Evolutionary conservation across 2,113 vertebrate species (phyloP), one percentile per base, ranked within the genome.

Genomic region (Oncorhynchus nerka): DNA sequence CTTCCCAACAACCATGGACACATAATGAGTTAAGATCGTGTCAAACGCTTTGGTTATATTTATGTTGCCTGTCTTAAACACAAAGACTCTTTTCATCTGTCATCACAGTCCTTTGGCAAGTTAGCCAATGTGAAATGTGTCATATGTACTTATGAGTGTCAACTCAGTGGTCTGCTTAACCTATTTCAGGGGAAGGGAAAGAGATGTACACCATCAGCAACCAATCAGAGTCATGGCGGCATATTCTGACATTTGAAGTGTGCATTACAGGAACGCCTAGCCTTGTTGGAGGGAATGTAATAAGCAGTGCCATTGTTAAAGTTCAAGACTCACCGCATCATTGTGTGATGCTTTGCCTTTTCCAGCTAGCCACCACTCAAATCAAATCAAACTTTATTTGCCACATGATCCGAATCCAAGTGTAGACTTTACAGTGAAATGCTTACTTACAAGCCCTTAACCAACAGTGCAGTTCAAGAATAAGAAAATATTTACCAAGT

Each of bases 191-290:
- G 24, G 39, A 75, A 77, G 74, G 34, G 75, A 84, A 77, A 66
- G 68, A 69, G 69, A 81, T 79, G 70, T 70, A 85, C 77, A 77
- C 74, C 48, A 76, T 83, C 82, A 71, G 15, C 34, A 77, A 75
- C 75, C 79, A 75, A 79, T 82, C 39, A n/a, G 20, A 75, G 75
- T 79, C 84, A 75, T 80, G 83, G 85, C 26, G 32, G 80, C 70
- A 83, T 77, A 66, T 75, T 79, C 83, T 81, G 72, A 78, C 75
- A 83, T 87, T 78, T 90, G 80, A 89, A 86, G 79, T 87, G 77
- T 81, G 71, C 70, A 72, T 65, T 73, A 49, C 75, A 22, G 28
- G 28, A 83, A 81, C 84, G 80, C 71, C 71, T 75, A 81, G 77
- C 70, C 81, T 83, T 78, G 71, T 73, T 79, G 80, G 74, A 68